Evolutionary conservation across 23 tunicate genomes (phyloP), one percentile per base, ranked within the genome.

Genomic region (Phallusia fumigata): DNA sequence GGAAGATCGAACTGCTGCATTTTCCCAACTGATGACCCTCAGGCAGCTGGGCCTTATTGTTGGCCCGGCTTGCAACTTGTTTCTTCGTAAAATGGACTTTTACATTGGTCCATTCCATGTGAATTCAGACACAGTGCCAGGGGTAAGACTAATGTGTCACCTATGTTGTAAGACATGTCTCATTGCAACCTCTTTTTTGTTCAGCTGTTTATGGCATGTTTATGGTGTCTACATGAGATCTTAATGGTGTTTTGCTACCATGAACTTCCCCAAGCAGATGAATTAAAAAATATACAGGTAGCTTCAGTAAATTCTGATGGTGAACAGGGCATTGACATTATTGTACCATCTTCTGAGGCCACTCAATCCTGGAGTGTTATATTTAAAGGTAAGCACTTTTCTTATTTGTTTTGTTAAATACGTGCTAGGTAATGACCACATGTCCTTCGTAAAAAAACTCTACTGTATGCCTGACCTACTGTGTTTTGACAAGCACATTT

Each of bases 11-110:
- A 93, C 98, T 6, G 85, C 86, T 0, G 82, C 79, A 31, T 85
- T 93, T 73, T 86, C 98, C 16, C 84, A 87, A 31, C 76, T 93
- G 33, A 93, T 93, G 98, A 74, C 98, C 0, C 73, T 88, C 36
- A 83, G 98, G 19, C 98, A 93, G 82, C 65, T 93, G 50, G 98
- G 98, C 30, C 82, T 93, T 28, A 31, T 93, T 16, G 65, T 93
- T 49, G 98, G 98, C 49, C 98, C 98, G 11, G 98, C 90, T 22
- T 93, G 85, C 52, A 93, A 88, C 78, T 16, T 93, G 28, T 82
- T 88, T 35, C 58, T 93, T 31, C 44, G 65, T 19, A 88, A 79
- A 35, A 22, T 93, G 53, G 76, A 93, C 53, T 93, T 84, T 82
- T 80, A 88, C 31, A 81, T 88, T 30, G 98, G 98, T 22, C 81